These are phyloP conservation scores for Lepilemur septentrionalis DNA, from an alignment of 2,797 vertebrate genomes.

Conservation along the genomic window DNA sequence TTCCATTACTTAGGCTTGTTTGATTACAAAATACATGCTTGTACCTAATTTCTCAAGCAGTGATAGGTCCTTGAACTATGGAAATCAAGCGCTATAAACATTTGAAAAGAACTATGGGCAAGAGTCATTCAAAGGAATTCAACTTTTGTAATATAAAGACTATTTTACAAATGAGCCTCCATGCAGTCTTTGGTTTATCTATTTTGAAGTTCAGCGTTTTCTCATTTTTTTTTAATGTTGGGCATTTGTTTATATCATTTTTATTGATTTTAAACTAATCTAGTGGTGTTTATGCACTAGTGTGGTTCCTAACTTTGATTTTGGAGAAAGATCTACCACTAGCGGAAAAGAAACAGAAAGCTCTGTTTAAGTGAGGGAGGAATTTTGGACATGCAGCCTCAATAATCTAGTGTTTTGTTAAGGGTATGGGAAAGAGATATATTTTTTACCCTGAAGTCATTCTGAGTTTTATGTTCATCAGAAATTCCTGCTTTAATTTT, in stretches of 20 bases:
- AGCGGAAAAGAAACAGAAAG: slow-evolving; percentile 3
- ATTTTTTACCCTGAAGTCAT: slow-evolving; percentile 42
- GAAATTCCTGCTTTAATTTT: background rate
- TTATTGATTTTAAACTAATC: slow-evolving; percentile 49
- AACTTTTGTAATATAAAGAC: background rate
- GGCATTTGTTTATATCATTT: background rate
- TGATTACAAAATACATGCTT: background rate
- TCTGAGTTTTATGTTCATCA: background rate
- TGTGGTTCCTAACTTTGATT: background rate
- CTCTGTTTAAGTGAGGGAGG: background rate
- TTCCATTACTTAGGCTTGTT: background rate
- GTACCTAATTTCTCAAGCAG: background rate
- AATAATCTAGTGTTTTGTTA: background rate
- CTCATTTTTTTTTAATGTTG: background rate
- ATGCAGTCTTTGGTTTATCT: background rate
- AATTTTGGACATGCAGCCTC: background rate
- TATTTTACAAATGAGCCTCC: background rate
- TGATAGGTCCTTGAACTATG: background rate
- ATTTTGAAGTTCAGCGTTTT: slow-evolving; percentile 27
- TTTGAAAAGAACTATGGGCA: slow-evolving; percentile 1
- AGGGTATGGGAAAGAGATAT: background rate
- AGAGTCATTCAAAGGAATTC: background rate
- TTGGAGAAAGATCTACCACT: background rate
- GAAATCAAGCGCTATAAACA: background rate
- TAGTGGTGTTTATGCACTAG: background rate